Evolutionary conservation across 1,140 invertebrate species (phyloP).

Genomic region (Pseudachorutes palmiensis): DNA sequence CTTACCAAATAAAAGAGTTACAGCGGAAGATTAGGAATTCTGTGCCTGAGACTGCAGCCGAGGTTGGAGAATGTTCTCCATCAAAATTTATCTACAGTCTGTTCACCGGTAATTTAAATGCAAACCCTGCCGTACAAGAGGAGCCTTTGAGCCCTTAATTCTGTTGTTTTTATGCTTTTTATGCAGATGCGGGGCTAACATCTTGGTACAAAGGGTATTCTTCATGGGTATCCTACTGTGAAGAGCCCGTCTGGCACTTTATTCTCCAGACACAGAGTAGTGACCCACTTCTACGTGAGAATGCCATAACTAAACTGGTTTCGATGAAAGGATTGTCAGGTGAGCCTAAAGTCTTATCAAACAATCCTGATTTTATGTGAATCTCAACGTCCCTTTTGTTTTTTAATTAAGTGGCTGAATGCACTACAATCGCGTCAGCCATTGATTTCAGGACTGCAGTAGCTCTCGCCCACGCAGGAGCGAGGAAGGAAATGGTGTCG

Average conservation of each 20-base stretch:
- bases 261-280: not conserved
- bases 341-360: not conserved
- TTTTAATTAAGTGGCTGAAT: not conserved
- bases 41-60: not conserved
- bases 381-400: conserved; percentile 3
- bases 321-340: not conserved
- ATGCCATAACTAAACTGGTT: conserved; percentile 1
- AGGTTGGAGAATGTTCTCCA: not conserved
- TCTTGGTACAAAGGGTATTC: not conserved
- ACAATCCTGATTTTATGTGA: not conserved
- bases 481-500: conserved; percentile 19
- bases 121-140: too few relatives aligned
- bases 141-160: too few relatives aligned
- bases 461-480: conserved; percentile 22
- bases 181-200: not conserved
- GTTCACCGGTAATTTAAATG: not conserved
- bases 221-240: conserved; percentile 1
- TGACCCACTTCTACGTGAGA: not conserved
- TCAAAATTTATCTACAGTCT: not conserved
- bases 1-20: too few relatives aligned
- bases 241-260: not conserved
- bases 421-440: not conserved
- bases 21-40: not conserved
- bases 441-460: conserved; percentile 18
- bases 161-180: not conserved